phyloP scores from a whole-genome alignment of 2,113 vertebrate species.

The Bubo blakistoni region DNA sequence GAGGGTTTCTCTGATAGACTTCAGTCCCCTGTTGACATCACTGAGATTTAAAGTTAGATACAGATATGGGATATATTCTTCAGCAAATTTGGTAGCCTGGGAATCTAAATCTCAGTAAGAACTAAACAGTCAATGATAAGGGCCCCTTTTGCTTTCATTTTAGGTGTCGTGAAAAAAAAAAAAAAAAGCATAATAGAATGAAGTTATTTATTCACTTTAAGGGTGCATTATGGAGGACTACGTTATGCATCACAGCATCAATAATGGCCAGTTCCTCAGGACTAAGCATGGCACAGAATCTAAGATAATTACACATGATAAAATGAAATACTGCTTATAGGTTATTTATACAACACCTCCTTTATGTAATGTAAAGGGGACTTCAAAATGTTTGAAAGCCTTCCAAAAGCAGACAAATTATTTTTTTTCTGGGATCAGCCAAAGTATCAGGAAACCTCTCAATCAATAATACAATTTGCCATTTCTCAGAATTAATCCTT shows the following conservation, averaged over 20 bases:
- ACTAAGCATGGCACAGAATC: neutral
- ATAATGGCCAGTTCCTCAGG: neutral
- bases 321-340: neutral
- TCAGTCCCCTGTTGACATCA: neutral
- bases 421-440: neutral
- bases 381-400: neutral
- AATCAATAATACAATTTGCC: neutral
- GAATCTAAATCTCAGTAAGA: neutral
- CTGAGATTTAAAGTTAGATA: neutral
- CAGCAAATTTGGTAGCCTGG: neutral
- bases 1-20: neutral
- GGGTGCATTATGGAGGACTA: neutral
- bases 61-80: neutral
- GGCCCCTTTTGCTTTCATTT: neutral
- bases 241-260: neutral
- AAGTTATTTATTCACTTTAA: neutral
- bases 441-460: neutral
- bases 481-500: conserved; percentile 4
- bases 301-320: neutral
- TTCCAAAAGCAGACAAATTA: neutral
- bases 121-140: neutral
- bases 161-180: neutral
- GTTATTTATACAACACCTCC: neutral
- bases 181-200: neutral
- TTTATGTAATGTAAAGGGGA: neutral